Base-by-base conservation (phyloP, 2,113 vertebrate species). In the Eublepharis macularius region DNA sequence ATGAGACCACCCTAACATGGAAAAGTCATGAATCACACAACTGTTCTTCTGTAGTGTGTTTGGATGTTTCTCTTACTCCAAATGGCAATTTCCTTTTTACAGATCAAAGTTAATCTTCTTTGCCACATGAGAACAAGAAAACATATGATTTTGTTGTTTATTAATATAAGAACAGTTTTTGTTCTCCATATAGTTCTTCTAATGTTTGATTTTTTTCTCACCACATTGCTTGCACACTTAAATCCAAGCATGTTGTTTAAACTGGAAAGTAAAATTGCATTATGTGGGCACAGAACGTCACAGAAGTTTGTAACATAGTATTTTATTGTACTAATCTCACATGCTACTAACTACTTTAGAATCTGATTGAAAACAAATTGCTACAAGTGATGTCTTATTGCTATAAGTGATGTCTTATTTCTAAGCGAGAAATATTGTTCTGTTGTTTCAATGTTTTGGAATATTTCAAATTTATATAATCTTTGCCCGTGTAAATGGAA, bases 331-430 rank as follows among this genome's bases (percentile, higher is more conserved):
- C 41, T 68, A 74, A 75, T 78, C 73, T 39, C 29, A 51, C 49
- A 83, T 69, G 51, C 41, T 86, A 80, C 87, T 86, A 79, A 9
- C 21, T 57, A n/a, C 34, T 24, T 6, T 11, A 80, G 21, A 73
- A 87, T 54, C 66, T 73, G 5, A 19, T 19, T n/a, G n/a, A 11
- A 0, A 3, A 1, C n/a, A 45, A 81, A 9, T 1, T 41, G 72
- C 2, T 39, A 0, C 21, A 36, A 10, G 7, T 47, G 45, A 87
- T 2, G 1, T 8, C 70, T 32, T 85, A 6, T 43, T 41, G 72
- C 2, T 39, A 0, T 26, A 36, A 10, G 7, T 47, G 45, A 87
- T 2, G 1, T 8, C 70, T 32, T 85, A 6, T 43, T 72, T 87
- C 78, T 2, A 1, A 14, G 57, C 85, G 21, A 70, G 4, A 87